These are phyloP conservation scores for Xerus inauris DNA, from an alignment of 2,113 vertebrate genomes.

Conservation along the genomic window DNA sequence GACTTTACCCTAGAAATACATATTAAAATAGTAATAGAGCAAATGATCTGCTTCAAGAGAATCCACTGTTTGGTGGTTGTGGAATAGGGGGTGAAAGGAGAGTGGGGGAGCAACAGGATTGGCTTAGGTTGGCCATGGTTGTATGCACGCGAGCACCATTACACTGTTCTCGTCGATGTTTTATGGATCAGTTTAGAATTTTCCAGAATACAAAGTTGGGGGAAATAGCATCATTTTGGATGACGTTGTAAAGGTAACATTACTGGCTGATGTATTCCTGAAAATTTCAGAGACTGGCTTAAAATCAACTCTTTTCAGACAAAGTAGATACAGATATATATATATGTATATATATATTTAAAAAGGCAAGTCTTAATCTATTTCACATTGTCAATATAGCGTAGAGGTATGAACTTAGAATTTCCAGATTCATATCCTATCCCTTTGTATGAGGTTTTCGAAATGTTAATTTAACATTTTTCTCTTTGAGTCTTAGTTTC, in stretches of 20 bases:
- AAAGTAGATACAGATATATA: too few species aligned
- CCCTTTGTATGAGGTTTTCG: not conserved
- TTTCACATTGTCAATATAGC: not conserved
- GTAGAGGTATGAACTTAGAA: not conserved
- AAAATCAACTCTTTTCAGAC: not conserved
- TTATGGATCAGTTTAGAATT: not conserved
- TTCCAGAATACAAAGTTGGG: not conserved
- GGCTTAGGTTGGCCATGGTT: not conserved
- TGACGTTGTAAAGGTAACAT: not conserved
- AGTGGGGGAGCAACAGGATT: not conserved
- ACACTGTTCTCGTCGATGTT: not conserved
- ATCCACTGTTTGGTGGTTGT: too few species aligned
- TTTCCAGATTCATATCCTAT: not conserved
- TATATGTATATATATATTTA: not conserved
- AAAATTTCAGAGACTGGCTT: not conserved
- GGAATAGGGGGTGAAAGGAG: rapidly evolving
- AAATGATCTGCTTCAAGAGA: not conserved
- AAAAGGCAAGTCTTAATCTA: not conserved
- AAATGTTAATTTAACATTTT: not conserved
- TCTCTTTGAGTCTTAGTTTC: not conserved
- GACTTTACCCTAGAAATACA: not conserved
- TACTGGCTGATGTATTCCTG: not conserved
- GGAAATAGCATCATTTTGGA: not conserved
- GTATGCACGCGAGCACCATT: not conserved
- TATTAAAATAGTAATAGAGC: not conserved